Base-by-base conservation (phyloP, 2,888 invertebrate genomes). In the Halocaridina rubra region DNA sequence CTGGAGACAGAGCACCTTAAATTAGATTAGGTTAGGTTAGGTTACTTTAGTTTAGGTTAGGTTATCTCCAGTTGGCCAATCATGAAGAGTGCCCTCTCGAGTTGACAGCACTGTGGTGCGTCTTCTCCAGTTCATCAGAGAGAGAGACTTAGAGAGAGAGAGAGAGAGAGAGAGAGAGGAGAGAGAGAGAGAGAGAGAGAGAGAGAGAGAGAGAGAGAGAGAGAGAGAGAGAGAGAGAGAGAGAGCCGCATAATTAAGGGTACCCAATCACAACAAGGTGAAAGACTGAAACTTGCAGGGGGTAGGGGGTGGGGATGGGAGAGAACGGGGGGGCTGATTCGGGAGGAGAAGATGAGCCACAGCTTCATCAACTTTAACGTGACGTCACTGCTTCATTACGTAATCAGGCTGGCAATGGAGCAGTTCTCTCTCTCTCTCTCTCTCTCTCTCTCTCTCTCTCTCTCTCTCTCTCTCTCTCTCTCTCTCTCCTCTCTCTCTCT, bases 331-430 rank as follows among this genome's bases (percentile, higher is more conserved):
- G 33, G 59, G 74, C 39, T 72, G 72, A 61, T 72, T 22, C 29
- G 69, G 69, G 53, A n/a, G 69, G 69, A 10, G 72, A 72, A 80
- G 80, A 80, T 80, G 80, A 80, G 80, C 80, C 74, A 33, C 80
- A 80, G 80, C 80, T 61, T 80, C 80, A 80, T 80, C 80, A 80
- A 80, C 80, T 80, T 80, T 80, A 80, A 80, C 74, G 10, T 80
- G 80, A 80, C 80, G 80, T 80, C 80, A 80, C 80, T 46, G 80
- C 64, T 72, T 80, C 80, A 80, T 80, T 80, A 80, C 80, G 80
- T 80, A 80, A 80, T 80, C 80, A 80, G 80, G 74, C 53, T n/a
- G 53, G 53, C 4, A 39, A 72, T 72, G 80, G 80, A 80, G 29
- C 30, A 29, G 27, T 7, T 46, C 67, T 69, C 33, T 27, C 39